Conservation (phyloP, 2,797 vertebrate species). For the Acanthurus leucopareius region DNA sequence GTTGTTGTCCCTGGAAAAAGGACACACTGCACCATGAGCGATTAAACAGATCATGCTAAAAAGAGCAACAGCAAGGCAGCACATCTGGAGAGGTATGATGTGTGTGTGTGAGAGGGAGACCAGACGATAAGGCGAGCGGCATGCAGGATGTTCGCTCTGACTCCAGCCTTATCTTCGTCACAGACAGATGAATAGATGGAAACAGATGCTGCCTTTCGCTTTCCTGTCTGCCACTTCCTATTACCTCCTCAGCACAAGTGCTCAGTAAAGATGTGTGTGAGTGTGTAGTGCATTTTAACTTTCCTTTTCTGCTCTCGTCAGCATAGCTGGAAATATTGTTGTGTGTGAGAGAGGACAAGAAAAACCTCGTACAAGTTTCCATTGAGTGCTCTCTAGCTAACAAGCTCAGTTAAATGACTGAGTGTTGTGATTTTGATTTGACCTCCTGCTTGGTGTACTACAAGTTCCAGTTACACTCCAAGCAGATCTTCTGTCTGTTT, state of each 20-base stretch:
- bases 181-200: constrained; percentile 80
- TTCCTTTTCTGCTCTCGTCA: constrained; percentile 31
- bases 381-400: neutral
- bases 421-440: neutral
- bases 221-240: constrained; percentile 77
- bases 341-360: neutral
- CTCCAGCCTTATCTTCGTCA: constrained; percentile 47
- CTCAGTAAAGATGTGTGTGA: constrained; percentile 1
- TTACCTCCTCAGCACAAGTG: constrained; percentile 26
- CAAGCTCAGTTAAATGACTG: neutral
- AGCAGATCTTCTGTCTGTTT: too few species aligned
- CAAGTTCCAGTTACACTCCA: neutral
- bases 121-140: neutral
- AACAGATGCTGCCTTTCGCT: constrained; percentile 81
- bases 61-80: constrained; percentile 2
- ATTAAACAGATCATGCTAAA: constrained; percentile 30
- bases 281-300: constrained; percentile 5
- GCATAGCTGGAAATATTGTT: constrained; percentile 5
- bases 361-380: neutral
- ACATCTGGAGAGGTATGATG: constrained; percentile 42
- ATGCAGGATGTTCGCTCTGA: constrained; percentile 64
- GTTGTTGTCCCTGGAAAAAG: constrained; percentile 1
- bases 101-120: constrained; percentile 1
- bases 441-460: neutral
- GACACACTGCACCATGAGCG: neutral